Conservation (phyloP, 2,113 vertebrate genomes). For the Hucho hucho region DNA sequence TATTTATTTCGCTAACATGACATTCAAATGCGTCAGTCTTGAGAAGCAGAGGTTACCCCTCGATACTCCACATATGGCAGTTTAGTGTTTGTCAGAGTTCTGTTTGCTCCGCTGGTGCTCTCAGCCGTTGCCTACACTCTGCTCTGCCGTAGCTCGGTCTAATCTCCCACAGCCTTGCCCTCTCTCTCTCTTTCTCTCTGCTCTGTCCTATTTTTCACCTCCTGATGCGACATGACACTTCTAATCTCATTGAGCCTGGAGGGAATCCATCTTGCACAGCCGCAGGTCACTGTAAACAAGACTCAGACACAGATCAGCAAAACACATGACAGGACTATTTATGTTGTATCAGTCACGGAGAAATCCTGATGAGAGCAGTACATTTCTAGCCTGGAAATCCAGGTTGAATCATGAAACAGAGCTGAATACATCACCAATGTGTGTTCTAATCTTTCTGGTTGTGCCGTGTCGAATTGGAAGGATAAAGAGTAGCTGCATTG, state of each 20-base stretch:
- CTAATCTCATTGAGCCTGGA: constrained; percentile 45
- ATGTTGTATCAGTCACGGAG: constrained; percentile 41
- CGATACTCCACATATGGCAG: neutral
- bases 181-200: neutral
- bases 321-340: constrained; percentile 28
- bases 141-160: constrained; percentile 7
- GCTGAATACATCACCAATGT: constrained; percentile 1
- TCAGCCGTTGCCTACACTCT: constrained; percentile 6
- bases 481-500: constrained; percentile 14
- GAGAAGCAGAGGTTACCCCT: neutral
- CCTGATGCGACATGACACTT: constrained; percentile 38
- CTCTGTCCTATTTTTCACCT: neutral
- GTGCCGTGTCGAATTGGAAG: constrained; percentile 39
- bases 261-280: constrained; percentile 32
- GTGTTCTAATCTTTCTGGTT: constrained; percentile 32
- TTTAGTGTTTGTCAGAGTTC: constrained; percentile 6
- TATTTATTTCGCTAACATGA: constrained; percentile 6
- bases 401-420: no score
- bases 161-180: neutral
- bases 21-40: constrained; percentile 6
- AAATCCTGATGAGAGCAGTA: constrained; percentile 13
- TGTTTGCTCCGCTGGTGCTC: constrained; percentile 10
- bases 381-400: no score
- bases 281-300: constrained; percentile 39
- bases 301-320: neutral